Conservation (phyloP, 2,888 invertebrate genomes). For the Ophion slaviceki region DNA sequence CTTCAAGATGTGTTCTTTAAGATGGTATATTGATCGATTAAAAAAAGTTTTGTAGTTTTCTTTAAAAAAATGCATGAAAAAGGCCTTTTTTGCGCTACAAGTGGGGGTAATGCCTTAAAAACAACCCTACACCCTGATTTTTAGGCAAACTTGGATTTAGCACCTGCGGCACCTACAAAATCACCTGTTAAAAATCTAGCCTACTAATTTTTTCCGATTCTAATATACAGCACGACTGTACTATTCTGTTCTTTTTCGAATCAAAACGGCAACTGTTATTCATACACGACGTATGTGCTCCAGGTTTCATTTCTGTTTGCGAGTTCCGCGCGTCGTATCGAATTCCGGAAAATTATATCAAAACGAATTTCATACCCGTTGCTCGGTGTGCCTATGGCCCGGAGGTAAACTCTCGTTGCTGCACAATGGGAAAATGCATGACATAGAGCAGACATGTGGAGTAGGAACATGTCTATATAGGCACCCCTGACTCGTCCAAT, state of each 20-base stretch:
- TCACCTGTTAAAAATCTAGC: too few relatives aligned
- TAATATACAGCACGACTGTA: too few relatives aligned
- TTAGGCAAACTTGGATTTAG: too few relatives aligned
- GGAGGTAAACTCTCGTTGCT: constrained; percentile 39
- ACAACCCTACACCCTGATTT: too few relatives aligned
- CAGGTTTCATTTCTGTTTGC: not conserved
- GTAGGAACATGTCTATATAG: not conserved
- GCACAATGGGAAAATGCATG: constrained; percentile 37
- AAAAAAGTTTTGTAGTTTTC: too few relatives aligned
- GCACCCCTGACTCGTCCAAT: constrained; percentile 10
- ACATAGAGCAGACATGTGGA: constrained; percentile 18
- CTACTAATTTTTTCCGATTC: too few relatives aligned
- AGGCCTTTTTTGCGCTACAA: too few relatives aligned
- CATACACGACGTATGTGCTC: constrained; percentile 5
- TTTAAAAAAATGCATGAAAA: too few relatives aligned
- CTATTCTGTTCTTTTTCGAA: not conserved
- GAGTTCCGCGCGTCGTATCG: constrained; percentile 36
- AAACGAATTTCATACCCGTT: constrained; percentile 33
- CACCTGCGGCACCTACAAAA: too few relatives aligned
- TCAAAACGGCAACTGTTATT: not conserved
- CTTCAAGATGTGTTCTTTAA: too few relatives aligned
- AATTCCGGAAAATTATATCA: constrained; percentile 53
- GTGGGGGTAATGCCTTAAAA: too few relatives aligned
- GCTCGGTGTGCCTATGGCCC: constrained; percentile 18
- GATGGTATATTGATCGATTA: too few relatives aligned